A percentile compares a stretch with the other conserved stretches of the same genome.
These are phyloP conservation scores for Dorcus parallelipipedus DNA, from an alignment of 2,888 invertebrate species.

Conservation along the genomic window DNA sequence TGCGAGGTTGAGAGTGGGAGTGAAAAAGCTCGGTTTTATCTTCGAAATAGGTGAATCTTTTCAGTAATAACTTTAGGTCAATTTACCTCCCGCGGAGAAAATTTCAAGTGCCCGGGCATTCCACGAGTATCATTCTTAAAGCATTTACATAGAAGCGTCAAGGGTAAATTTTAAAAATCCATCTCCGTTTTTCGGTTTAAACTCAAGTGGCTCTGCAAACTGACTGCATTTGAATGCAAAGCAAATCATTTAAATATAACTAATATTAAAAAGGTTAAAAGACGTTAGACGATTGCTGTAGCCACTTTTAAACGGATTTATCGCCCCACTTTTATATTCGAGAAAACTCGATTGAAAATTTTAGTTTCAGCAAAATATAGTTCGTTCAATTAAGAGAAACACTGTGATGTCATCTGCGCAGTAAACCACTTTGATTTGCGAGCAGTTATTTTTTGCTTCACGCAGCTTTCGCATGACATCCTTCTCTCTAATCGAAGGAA, in stretches of 20 bases:
- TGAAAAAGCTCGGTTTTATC: too few species aligned
- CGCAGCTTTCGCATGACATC: too few species aligned
- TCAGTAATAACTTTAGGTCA: too few species aligned
- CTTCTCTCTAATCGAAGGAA: too few species aligned
- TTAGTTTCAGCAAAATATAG: background rate
- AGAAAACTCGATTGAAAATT: too few species aligned
- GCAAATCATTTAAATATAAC: conserved; percentile 44
- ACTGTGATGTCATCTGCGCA: background rate
- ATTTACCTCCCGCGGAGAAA: too few species aligned
- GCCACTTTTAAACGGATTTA: conserved; percentile 17
- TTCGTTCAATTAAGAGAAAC: background rate
- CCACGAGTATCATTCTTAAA: background rate
- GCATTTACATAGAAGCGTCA: conserved; percentile 35
- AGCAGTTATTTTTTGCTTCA: too few species aligned
- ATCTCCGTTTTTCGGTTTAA: conserved; percentile 39
- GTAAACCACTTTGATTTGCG: too few species aligned
- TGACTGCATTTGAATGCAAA: conserved; percentile 43
- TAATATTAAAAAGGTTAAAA: conserved; percentile 38
- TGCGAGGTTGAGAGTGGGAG: background rate
- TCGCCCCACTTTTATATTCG: conserved; percentile 6
- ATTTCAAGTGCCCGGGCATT: too few species aligned
- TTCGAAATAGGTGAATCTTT: too few species aligned
- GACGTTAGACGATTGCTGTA: conserved; percentile 20
- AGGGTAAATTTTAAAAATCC: conserved; percentile 45
- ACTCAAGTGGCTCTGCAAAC: conserved; percentile 40